Evolutionary conservation across 2,888 invertebrate species (phyloP).

Genomic region (Troglohyphantes excavatus): DNA sequence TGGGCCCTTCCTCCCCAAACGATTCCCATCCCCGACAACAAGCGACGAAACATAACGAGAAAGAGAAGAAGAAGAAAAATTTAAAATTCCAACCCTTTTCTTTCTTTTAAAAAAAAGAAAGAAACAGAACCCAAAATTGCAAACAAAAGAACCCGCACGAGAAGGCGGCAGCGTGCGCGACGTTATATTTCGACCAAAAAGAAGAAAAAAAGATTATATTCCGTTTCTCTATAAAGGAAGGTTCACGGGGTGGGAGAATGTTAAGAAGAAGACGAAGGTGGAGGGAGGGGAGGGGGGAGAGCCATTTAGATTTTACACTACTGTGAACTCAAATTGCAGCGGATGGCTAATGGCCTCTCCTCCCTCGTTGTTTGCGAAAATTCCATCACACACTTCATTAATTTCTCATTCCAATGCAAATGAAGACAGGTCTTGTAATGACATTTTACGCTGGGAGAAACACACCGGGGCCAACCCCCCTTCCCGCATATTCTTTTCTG

Average conservation of each 20-base stretch:
- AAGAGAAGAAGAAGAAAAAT: constrained; percentile 1
- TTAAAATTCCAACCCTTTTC: constrained; percentile 21
- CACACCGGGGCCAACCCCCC: constrained; percentile 53
- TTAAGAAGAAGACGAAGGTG: constrained; percentile 41
- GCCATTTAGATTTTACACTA: constrained; percentile 80
- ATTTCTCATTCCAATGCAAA: constrained; percentile 80
- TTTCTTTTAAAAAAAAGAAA: too few relatives aligned
- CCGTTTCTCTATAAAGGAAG: neutral
- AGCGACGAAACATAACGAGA: neutral
- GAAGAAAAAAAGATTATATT: constrained; percentile 46
- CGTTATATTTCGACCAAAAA: neutral
- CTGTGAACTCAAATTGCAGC: constrained; percentile 79
- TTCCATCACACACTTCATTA: constrained; percentile 80
- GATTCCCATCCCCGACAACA: neutral
- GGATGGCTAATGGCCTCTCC: constrained; percentile 77
- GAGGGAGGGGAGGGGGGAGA: constrained; percentile 51
- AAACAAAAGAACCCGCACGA: constrained; percentile 33
- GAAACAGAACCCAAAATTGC: constrained; percentile 17
- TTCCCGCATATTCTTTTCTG: constrained; percentile 72
- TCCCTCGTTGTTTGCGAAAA: constrained; percentile 80
- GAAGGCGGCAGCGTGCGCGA: neutral
- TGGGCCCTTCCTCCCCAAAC: neutral
- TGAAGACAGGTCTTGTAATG: constrained; percentile 80
- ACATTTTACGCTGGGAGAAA: constrained; percentile 76
- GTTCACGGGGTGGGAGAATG: neutral